Evolutionary conservation across 2,888 invertebrate genomes (phyloP).

Genomic region (Baccha elongata): DNA sequence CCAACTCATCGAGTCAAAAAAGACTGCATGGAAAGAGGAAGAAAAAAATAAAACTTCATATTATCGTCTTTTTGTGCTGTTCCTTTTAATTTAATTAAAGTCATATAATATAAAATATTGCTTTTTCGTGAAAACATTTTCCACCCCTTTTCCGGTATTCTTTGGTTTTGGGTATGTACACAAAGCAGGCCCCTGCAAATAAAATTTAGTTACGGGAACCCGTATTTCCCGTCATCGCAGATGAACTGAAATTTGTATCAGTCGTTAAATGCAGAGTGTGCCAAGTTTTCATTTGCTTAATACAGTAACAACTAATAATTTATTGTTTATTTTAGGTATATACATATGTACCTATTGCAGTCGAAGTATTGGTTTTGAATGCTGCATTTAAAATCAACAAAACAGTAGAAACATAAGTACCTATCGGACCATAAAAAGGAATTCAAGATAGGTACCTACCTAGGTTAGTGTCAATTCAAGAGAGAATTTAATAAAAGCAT

Average conservation of each 20-base stretch:
- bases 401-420: neutral
- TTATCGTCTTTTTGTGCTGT: conserved; percentile 59
- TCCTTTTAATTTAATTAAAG: conserved; percentile 72
- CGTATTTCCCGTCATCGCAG: conserved; percentile 49
- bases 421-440: neutral
- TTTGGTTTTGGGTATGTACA: conserved; percentile 47
- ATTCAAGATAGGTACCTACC: neutral
- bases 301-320: conserved; percentile 25
- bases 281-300: conserved; percentile 57
- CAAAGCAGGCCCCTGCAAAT: conserved; percentile 43
- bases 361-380: conserved; percentile 5
- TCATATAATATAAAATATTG: conserved; percentile 71
- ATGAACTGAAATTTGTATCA: conserved; percentile 58
- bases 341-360: neutral
- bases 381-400: neutral
- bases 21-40: conserved; percentile 1
- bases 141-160: conserved; percentile 44
- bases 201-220: conserved; percentile 53
- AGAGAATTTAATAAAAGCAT: neutral
- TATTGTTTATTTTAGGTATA: conserved; percentile 14
- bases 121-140: conserved; percentile 62
- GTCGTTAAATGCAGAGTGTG: conserved; percentile 48
- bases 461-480: neutral
- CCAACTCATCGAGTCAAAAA: conserved; percentile 32
- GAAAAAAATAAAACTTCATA: conserved; percentile 42